These are phyloP conservation scores for Chloropsis hardwickii DNA, from an alignment of 2,113 vertebrate genomes.

Conservation along the genomic window DNA sequence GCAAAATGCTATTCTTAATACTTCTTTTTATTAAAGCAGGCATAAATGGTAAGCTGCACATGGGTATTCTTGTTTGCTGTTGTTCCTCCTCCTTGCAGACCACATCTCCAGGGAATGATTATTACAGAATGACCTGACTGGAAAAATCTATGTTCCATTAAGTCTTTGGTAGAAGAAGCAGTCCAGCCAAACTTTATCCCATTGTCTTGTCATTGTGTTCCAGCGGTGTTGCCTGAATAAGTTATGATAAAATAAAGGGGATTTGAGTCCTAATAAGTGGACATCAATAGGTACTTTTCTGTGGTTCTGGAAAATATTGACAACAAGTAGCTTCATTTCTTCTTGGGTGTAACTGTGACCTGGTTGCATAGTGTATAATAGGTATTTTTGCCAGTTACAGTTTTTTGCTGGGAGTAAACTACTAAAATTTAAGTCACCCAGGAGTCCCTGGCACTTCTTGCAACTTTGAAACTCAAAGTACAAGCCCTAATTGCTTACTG, in stretches of 20 bases:
- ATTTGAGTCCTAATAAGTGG: not conserved
- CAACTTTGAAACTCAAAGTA: not conserved
- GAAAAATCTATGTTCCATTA: not conserved
- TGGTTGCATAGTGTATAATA: not conserved
- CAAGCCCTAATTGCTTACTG: not conserved
- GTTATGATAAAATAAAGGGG: not conserved
- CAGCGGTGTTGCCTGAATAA: not conserved
- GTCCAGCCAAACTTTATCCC: not conserved
- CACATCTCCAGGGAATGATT: not conserved
- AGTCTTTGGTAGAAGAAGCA: not conserved
- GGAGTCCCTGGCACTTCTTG: not conserved
- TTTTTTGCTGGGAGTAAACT: not conserved
- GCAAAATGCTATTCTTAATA: not conserved
- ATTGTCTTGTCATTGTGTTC: not conserved
- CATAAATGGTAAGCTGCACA: not conserved
- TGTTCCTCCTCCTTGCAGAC: not conserved
- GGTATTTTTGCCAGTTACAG: not conserved
- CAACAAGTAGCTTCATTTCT: not conserved
- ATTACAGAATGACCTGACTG: not conserved
- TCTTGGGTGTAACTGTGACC: not conserved
- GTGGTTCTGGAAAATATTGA: not conserved
- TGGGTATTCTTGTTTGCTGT: not conserved
- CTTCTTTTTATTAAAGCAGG: not conserved
- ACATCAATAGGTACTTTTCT: not conserved
- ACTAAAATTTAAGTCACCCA: not conserved